A percentile compares a stretch with the other conserved stretches of the same genome.
Conservation (phyloP, 2,888 invertebrate species). For the Pyrochroa serraticornis region DNA sequence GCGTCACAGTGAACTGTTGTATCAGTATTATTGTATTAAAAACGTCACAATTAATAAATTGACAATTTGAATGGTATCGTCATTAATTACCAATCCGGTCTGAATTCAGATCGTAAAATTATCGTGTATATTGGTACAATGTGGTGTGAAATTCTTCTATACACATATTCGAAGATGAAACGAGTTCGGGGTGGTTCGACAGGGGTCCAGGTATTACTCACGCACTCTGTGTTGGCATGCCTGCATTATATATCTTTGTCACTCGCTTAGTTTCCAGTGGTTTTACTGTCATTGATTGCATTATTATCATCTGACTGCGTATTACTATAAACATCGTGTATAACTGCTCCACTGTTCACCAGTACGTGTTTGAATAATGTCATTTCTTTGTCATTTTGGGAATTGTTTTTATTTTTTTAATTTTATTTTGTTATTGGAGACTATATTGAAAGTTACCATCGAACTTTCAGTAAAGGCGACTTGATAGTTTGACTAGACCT, state of each 20-base stretch:
- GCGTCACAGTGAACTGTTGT: constrained; percentile 19
- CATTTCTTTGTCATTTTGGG: constrained; percentile 40
- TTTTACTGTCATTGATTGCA: constrained; percentile 42
- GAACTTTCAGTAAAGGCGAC: constrained; percentile 8
- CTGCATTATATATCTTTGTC: constrained; percentile 56
- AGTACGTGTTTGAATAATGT: constrained; percentile 50
- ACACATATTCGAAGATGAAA: constrained; percentile 26
- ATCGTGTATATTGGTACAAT: constrained; percentile 21
- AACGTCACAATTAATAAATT: constrained; percentile 18
- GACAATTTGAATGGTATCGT: constrained; percentile 19
- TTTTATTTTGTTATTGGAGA: constrained; percentile 2
- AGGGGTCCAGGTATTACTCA: constrained; percentile 53
- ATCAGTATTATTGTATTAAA: constrained; percentile 20
- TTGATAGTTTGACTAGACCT: constrained; percentile 19
- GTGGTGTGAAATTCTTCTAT: constrained; percentile 19
- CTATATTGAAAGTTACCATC: background rate
- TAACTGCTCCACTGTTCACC: constrained; percentile 33
- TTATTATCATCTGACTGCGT: constrained; percentile 42
- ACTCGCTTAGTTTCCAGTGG: constrained; percentile 56
- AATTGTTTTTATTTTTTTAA: background rate
- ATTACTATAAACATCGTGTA: constrained; percentile 34
- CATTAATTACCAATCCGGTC: constrained; percentile 22
- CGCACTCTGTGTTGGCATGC: constrained; percentile 60
- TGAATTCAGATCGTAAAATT: too few species aligned
- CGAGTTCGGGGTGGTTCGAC: constrained; percentile 25